Conservation (phyloP, 2,888 invertebrate genomes). For the Heliconius aoede region DNA sequence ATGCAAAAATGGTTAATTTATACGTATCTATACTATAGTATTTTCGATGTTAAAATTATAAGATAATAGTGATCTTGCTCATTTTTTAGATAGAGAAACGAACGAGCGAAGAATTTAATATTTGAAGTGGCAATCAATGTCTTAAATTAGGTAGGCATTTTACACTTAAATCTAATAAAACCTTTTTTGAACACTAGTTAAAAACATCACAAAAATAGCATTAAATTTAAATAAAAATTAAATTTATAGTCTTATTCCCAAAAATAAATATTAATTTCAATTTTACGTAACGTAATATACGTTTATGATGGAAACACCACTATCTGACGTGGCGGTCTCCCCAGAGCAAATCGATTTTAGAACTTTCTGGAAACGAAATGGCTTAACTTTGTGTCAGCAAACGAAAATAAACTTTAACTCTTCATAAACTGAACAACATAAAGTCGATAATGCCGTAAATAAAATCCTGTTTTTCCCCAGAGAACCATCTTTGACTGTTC, state of each 20-base stretch:
- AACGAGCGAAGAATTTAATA: background rate
- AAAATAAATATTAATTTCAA: background rate
- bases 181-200: background rate
- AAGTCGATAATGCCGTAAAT: conserved; percentile 56
- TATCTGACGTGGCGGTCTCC: conserved; percentile 67
- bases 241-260: background rate
- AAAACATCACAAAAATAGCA: background rate
- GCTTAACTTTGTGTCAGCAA: conserved; percentile 52
- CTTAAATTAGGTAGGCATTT: background rate
- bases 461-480: conserved; percentile 74
- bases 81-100: too few species aligned
- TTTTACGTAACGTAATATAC: conserved; percentile 42
- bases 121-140: background rate
- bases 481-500: conserved; percentile 81
- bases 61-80: too few species aligned
- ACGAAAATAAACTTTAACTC: conserved; percentile 52
- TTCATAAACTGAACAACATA: conserved; percentile 31
- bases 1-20: too few species aligned
- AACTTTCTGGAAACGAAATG: conserved; percentile 55
- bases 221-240: background rate
- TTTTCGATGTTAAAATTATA: background rate
- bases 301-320: conserved; percentile 55
- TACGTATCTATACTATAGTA: background rate
- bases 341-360: conserved; percentile 79
- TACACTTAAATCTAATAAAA: background rate